Evolutionary conservation across 1,140 invertebrate species (phyloP), one percentile per base, ranked within the genome.

Genomic region (Leptonema lineaticorne): DNA sequence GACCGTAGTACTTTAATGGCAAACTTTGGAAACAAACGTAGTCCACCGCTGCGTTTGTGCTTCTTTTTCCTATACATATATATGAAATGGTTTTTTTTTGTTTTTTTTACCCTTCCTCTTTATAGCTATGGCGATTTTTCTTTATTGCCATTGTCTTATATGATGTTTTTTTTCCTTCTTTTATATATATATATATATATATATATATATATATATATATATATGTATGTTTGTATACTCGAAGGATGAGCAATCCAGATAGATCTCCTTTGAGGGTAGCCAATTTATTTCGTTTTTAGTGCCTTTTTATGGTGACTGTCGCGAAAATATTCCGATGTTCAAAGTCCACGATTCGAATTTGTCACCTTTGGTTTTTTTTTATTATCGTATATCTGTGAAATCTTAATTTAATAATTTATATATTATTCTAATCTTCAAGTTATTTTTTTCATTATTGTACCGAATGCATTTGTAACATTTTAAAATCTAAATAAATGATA

Each of bases 71-170:
- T n/a, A n/a, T n/a, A n/a, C n/a, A 24, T 57, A 24, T 57, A 57
- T 57, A 8, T 20, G 18, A 24, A n/a, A 8, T 7, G 8, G 53
- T 26, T 57, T n/a, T 26, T 57, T 57, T 57, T 57, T 26, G 20
- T 57, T 57, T 24, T 57, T 57, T n/a, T n/a, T n/a, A n/a, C 46
- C 8, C 46, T 22, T 20, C 16, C 50, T 64, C 50, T 64, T 64
- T 64, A 64, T 64, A 26, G 62, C 62, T 48, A 26, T 30, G 22
- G 62, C 45, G 33, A 50, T 50, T 64, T 64, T 64, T 64, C 62
- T 64, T 64, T 64, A 64, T 64, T 64, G 62, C 62, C 62, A 64
- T 64, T 64, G 62, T 64, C 62, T 64, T 64, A 64, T 64, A 64
- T 46, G 62, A 64, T 30, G 62, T 64, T 53, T 64, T 64, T 64